A percentile compares a stretch with the other conserved stretches of the same genome.
These are phyloP conservation scores for Anas flavirostris DNA, from an alignment of 2,797 vertebrate species.

Conservation along the genomic window DNA sequence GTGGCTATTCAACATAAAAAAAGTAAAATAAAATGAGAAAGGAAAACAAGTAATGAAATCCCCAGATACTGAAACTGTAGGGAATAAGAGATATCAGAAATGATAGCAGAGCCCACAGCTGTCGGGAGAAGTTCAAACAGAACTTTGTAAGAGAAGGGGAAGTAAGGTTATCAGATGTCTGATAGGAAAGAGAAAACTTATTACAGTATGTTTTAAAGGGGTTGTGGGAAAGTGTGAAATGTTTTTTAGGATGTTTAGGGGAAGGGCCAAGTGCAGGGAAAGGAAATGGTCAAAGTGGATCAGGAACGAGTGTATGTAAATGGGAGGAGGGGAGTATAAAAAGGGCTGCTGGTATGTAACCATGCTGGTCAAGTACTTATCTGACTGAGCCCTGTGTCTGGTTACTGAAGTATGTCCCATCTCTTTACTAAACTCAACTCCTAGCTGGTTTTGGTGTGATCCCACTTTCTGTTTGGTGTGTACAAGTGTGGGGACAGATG, in stretches of 20 bases:
- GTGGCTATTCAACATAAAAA: not conserved
- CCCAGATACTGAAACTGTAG: not conserved
- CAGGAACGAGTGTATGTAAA: not conserved
- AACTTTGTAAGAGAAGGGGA: accelerated
- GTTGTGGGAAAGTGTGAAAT: not conserved
- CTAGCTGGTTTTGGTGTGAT: not conserved
- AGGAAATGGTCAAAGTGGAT: not conserved
- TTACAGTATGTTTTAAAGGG: not conserved
- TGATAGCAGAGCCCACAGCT: not conserved
- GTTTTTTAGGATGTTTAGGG: not conserved
- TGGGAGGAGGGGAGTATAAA: not conserved
- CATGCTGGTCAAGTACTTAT: not conserved
- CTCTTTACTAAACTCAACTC: not conserved
- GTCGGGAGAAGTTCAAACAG: not conserved
- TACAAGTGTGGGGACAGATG: not conserved
- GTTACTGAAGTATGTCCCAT: not conserved
- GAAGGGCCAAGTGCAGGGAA: not conserved
- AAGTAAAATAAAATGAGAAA: not conserved
- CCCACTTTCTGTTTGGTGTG: accelerated
- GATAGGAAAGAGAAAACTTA: not conserved
- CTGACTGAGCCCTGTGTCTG: not conserved
- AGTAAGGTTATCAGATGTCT: not conserved
- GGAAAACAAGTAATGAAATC: not conserved
- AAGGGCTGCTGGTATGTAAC: not conserved
- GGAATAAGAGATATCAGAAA: not conserved